Base-by-base conservation (phyloP, 2,797 vertebrate species). In the Crocodylus rhombifer region DNA sequence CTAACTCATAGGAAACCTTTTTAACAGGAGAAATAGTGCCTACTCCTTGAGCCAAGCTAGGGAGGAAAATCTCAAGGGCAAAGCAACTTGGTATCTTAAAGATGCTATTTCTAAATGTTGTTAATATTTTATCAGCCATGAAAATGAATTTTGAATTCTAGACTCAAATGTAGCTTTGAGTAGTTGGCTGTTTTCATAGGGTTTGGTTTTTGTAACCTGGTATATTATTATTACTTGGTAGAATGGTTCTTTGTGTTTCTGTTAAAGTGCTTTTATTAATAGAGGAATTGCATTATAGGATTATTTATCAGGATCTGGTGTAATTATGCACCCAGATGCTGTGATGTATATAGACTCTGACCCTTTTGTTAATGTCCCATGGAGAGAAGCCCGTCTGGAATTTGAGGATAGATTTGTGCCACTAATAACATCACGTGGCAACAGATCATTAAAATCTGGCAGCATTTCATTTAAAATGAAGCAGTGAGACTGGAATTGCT, bases 401-500 rank as follows among this genome's bases (percentile, higher is more conserved):
- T 89, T 87, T 75, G 20, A 8, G 20, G 3, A 7, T 42, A 62
- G 28, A 65, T 9, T 62, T 69, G 16, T 30, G 6, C 2, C 25
- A 11, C 76, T 57, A 33, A 84, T 25, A 79, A 18, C 14, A 28
- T 0, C 61, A 17, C 8, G 1, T 28, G 55, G 12, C 33, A 28
- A 12, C 25, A 80, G 51, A 5, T 81, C 60, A 36, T 60, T 87
- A 21, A n/a, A 4, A 76, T 55, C 51, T 2, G 7, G 12, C 25
- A 33, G 1, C 25, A 26, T 62, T 14, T 55, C 5, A 0, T 74
- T 28, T 82, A 74, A 76, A 89, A 62, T 51, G 0, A 0, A 25
- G 21, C 57, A 75, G 30, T 55, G 25, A 36, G 18, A 28, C 28
- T 21, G 1, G 62, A 57, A 23, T 16, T 63, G 26, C 62, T 62